Evolutionary conservation across 2,888 invertebrate genomes (phyloP).

Genomic region (Athrips mouffetella): DNA sequence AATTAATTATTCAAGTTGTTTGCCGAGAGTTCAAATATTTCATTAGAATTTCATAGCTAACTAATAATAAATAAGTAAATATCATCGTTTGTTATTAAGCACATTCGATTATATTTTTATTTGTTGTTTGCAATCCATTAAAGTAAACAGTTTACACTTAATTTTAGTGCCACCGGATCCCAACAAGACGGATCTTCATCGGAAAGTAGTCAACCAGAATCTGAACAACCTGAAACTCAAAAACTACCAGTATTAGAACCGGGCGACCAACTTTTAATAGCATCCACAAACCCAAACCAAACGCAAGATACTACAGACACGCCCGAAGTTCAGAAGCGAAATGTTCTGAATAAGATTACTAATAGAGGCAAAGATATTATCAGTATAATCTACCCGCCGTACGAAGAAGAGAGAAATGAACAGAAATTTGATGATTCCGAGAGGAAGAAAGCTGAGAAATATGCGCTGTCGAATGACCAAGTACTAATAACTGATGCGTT

Average conservation of each 20-base stretch:
- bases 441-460: conserved; percentile 68
- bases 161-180: conserved; percentile 34
- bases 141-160: too few relatives aligned
- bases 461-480: conserved; percentile 63
- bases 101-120: too few relatives aligned
- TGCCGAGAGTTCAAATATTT: too few relatives aligned
- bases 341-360: conserved; percentile 66
- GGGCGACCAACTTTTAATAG: conserved; percentile 81
- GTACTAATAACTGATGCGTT: conserved; percentile 58
- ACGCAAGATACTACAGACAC: conserved; percentile 35
- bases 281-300: conserved; percentile 36
- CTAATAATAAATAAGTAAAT: too few relatives aligned
- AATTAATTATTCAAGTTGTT: too few relatives aligned
- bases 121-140: too few relatives aligned
- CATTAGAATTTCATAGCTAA: too few relatives aligned
- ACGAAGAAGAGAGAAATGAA: conserved; percentile 61
- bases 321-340: conserved; percentile 55
- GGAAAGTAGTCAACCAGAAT: conserved; percentile 28
- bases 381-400: conserved; percentile 66
- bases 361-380: conserved; percentile 68
- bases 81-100: too few relatives aligned
- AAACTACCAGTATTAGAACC: conserved; percentile 79
- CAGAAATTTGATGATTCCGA: conserved; percentile 67
- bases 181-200: conserved; percentile 26
- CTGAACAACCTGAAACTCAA: conserved; percentile 35